Base-by-base conservation (phyloP, 2,113 vertebrate genomes). In the Forbesichthys papilliferus region DNA sequence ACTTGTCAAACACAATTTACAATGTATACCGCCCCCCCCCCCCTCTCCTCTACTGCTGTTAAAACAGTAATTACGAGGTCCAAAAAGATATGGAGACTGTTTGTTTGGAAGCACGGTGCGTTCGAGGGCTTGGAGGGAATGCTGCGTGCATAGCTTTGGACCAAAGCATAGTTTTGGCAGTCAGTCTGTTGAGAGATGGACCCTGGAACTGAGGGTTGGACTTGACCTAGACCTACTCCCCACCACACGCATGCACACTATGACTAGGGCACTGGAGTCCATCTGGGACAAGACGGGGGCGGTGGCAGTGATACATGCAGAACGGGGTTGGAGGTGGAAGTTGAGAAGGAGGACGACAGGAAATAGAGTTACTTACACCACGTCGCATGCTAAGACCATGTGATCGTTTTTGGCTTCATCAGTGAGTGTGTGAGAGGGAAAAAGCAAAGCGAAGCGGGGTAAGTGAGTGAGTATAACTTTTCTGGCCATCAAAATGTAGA, bases 1-100 rank as follows among this genome's bases (percentile, higher is more conserved):
- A 93, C 92, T 93, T 98, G 97, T 98, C 96, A 97, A 98, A 99
- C 96, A 96, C 93, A 93, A 96, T 99, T 96, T 96, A 94, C 92
- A 91, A 93, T 94, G 94, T 96, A 90, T 96, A 94, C 90, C 90
- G 13, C 16, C 53, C 14, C 33, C 11, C 2, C 58, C 10, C 3
- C 59, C 61, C 57, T 85, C 79, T 73, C 78, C 76, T 78, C 85
- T 74, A 70, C 86, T 79, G 89, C 87, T 91, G 91, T 90, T 94
- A 92, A 94, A 94, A 92, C 91, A 92, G 92, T 93, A 93, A 96
- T 96, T 95, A 96, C 92, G 94, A 94, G 93, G 93, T 90, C 90
- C 86, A 86, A 92, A 92, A 90, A 58, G 91, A 93, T 93, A 91
- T 64, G 90, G 36, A 90, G 78, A 72, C 86, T 88, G 79, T 36